These are phyloP conservation scores for Pediacus dermestoides DNA, from an alignment of 2,888 invertebrate species.

Conservation along the genomic window DNA sequence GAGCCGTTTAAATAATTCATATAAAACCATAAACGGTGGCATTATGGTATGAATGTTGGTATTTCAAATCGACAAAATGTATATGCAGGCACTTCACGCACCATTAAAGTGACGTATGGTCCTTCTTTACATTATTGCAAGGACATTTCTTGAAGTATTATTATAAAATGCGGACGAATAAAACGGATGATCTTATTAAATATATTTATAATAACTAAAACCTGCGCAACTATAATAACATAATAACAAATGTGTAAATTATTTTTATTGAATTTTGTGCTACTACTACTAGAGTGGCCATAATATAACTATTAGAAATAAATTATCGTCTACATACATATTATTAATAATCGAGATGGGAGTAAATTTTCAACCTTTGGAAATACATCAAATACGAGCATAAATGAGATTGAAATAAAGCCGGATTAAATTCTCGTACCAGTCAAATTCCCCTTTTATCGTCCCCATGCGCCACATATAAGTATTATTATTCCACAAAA, in stretches of 20 bases:
- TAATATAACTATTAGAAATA: no score
- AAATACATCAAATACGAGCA: slow-evolving; percentile 2
- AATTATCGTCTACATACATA: no score
- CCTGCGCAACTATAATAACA: no score
- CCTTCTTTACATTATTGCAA: slow-evolving; percentile 22
- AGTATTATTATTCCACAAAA: slow-evolving; percentile 44
- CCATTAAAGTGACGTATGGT: slow-evolving; percentile 39
- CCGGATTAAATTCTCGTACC: slow-evolving; percentile 33
- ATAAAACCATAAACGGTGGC: slow-evolving; percentile 33
- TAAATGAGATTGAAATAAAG: slow-evolving; percentile 32
- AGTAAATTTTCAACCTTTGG: slow-evolving; percentile 1
- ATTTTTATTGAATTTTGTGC: no score
- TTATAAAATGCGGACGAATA: background rate
- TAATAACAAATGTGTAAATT: no score
- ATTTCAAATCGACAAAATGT: slow-evolving; percentile 37
- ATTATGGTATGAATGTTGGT: slow-evolving; percentile 36
- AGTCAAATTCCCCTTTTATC: slow-evolving; percentile 42
- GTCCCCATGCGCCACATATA: slow-evolving; percentile 41
- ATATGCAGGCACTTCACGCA: slow-evolving; percentile 37
- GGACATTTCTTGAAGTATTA: slow-evolving; percentile 10
- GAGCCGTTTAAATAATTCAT: slow-evolving; percentile 28
- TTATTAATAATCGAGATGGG: no score
- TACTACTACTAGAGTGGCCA: no score
- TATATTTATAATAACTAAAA: no score
- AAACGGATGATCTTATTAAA: no score